Percentiles rank a stretch among this genome's conserved stretches.
Conservation (phyloP, 2,797 vertebrate genomes). For the Propithecus deckenii region DNA sequence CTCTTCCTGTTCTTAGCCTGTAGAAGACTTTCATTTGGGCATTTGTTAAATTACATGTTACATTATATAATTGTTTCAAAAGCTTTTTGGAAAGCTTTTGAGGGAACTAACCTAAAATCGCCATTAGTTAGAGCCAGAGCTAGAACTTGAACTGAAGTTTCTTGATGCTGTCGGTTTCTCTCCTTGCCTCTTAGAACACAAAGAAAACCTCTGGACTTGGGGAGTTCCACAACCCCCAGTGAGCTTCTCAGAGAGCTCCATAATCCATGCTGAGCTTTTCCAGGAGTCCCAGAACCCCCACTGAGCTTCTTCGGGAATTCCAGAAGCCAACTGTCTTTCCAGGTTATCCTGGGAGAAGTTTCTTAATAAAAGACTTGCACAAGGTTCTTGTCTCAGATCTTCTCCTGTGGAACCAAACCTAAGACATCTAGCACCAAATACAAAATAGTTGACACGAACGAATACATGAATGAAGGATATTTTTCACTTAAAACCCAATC, state of each 20-base stretch:
- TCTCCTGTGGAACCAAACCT: background rate
- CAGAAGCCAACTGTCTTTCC: background rate
- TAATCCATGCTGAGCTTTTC: no score
- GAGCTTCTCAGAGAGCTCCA: background rate
- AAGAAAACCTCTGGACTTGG: background rate
- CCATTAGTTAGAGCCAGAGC: background rate
- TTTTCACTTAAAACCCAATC: background rate
- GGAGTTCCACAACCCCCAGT: background rate
- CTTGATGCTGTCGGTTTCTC: background rate
- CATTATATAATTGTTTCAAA: background rate
- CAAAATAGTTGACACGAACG: background rate
- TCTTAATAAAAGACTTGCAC: background rate
- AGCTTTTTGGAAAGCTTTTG: background rate
- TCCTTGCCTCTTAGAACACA: background rate
- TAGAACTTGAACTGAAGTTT: background rate
- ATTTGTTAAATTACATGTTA: background rate
- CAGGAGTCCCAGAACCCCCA: no score
- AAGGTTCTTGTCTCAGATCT: background rate
- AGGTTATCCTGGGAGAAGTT: background rate
- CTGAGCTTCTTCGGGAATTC: background rate
- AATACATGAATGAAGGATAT: background rate
- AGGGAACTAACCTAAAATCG: background rate
- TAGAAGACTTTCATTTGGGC: background rate
- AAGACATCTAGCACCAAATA: background rate
- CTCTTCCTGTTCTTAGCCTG: background rate